phyloP scores from a whole-genome alignment of 2,113 vertebrate species.

The Azemiops feae region DNA sequence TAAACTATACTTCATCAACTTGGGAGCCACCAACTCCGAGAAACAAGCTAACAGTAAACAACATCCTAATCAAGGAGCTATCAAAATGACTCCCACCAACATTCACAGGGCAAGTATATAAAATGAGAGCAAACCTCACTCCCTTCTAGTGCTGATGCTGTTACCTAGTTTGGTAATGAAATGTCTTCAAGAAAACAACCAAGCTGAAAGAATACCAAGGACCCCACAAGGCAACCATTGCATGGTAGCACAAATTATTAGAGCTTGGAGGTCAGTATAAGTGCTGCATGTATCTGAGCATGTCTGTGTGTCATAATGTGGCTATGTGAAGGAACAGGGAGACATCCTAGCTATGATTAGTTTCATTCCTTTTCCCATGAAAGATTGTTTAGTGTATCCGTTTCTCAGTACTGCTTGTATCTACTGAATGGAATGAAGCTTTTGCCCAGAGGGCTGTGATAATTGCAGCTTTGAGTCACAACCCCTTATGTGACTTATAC shows the following conservation, averaged over 20 bases:
- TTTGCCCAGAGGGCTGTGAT: slow-evolving; percentile 22
- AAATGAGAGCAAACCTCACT: not conserved
- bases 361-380: slow-evolving; percentile 22
- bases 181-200: not conserved
- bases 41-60: not conserved
- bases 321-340: slow-evolving; percentile 5
- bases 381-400: not conserved
- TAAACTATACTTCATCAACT: not conserved
- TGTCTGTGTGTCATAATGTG: not conserved
- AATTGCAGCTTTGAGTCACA: slow-evolving; percentile 45
- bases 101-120: not conserved
- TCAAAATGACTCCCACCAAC: not conserved
- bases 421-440: slow-evolving; percentile 3
- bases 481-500: slow-evolving; percentile 16
- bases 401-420: slow-evolving; percentile 11
- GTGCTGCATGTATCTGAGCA: not conserved
- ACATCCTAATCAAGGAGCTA: not conserved
- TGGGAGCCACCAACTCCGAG: not conserved
- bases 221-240: not conserved
- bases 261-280: not conserved
- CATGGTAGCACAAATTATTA: not conserved
- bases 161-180: not conserved
- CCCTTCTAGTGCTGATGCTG: not conserved
- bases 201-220: not conserved
- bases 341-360: not conserved